These are phyloP conservation scores for Falco punctatus DNA, from an alignment of 2,113 vertebrate species.

Conservation along the genomic window DNA sequence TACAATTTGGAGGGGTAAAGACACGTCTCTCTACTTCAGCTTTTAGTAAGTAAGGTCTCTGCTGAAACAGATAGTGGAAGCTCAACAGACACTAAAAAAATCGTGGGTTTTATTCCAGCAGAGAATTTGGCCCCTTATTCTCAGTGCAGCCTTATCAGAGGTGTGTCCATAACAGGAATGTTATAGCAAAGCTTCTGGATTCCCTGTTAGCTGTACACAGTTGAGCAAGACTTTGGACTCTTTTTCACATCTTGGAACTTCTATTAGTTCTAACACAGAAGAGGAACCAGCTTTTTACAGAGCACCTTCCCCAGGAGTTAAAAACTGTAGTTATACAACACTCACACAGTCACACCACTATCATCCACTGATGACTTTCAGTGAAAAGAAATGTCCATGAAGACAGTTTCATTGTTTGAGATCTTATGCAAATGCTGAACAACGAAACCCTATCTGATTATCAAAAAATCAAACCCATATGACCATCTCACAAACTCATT, in stretches of 20 bases:
- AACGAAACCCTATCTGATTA: constrained; percentile 30
- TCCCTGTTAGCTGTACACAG: background rate
- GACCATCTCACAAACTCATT: background rate
- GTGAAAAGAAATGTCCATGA: constrained; percentile 46
- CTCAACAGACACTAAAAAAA: background rate
- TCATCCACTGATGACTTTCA: constrained; percentile 27
- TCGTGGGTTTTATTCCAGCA: background rate
- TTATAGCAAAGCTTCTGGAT: background rate
- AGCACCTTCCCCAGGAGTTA: constrained; percentile 11
- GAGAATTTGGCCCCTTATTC: background rate
- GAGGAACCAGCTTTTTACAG: constrained; percentile 20
- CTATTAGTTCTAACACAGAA: background rate
- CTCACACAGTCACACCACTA: background rate
- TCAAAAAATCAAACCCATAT: constrained; percentile 42
- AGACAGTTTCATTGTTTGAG: constrained; percentile 49
- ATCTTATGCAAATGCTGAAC: constrained; percentile 41
- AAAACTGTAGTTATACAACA: constrained; percentile 12
- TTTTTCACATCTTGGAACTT: constrained; percentile 11
- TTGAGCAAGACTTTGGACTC: constrained; percentile 9
- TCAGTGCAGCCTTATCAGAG: background rate
- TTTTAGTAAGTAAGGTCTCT: background rate
- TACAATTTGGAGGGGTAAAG: background rate
- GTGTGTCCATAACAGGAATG: background rate
- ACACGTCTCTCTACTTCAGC: background rate
- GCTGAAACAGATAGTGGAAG: background rate